phyloP scores from a whole-genome alignment of 2,113 vertebrate genomes.

The Centropus bengalensis region DNA sequence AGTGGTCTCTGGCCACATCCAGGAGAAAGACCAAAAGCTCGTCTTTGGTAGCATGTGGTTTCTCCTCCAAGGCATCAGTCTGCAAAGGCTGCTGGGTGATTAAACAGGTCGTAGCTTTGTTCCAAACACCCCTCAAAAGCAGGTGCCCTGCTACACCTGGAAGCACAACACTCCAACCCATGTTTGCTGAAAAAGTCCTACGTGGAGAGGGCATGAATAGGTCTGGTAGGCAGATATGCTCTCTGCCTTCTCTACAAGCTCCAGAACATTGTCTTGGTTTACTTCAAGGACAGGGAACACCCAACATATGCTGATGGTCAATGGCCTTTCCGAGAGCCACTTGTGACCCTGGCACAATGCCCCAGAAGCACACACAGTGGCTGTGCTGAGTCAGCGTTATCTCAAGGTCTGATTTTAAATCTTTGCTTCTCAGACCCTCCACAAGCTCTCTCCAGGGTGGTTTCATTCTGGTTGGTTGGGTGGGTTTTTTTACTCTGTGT shows the following conservation, averaged over 20 bases:
- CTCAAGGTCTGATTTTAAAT: background rate
- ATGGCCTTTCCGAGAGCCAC: background rate
- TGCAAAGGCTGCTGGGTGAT: background rate
- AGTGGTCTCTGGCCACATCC: background rate
- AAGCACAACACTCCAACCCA: background rate
- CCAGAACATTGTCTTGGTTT: background rate
- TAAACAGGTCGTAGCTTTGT: rapidly evolving
- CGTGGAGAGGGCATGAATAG: rapidly evolving
- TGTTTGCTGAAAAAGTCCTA: background rate
- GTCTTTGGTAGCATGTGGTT: background rate
- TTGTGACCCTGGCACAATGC: background rate
- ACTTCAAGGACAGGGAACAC: background rate
- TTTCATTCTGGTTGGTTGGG: background rate
- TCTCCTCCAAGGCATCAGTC: background rate
- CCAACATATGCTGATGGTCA: rapidly evolving
- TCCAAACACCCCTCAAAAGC: background rate
- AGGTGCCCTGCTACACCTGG: rapidly evolving
- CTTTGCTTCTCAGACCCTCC: constrained; percentile 36
- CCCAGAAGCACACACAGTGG: rapidly evolving
- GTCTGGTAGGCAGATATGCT: background rate
- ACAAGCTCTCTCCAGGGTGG: background rate
- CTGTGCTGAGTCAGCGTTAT: constrained; percentile 18
- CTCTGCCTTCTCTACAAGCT: background rate
- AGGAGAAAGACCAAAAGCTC: background rate
- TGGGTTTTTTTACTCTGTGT: rapidly evolving